Conservation (phyloP, 2,113 vertebrate genomes). For the Anhinga rufa region DNA sequence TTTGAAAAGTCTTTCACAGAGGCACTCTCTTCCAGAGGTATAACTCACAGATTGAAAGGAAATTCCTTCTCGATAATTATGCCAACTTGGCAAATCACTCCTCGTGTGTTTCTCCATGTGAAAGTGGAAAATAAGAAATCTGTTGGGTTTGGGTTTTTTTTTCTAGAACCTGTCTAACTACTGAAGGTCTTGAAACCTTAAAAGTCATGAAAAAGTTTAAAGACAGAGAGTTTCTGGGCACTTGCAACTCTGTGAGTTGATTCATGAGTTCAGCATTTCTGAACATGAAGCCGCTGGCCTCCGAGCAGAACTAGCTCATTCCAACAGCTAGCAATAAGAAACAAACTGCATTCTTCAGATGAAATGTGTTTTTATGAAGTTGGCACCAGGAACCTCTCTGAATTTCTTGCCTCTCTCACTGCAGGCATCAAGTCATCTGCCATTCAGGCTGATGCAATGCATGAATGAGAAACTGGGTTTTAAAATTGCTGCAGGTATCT, state of each 20-base stretch:
- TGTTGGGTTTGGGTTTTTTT: not conserved
- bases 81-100: not conserved
- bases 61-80: not conserved
- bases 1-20: not conserved
- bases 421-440: not conserved
- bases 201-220: not conserved
- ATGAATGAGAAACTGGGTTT: not conserved
- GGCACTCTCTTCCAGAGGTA: not conserved
- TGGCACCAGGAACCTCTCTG: not conserved
- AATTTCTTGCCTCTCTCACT: not conserved
- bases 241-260: not conserved
- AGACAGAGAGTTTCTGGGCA: not conserved
- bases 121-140: not conserved
- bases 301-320: not conserved
- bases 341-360: not conserved
- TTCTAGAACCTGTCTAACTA: not conserved
- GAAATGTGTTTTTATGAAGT: conserved; percentile 16
- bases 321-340: not conserved
- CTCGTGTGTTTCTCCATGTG: not conserved
- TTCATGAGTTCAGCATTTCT: not conserved
- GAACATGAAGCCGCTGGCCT: not conserved
- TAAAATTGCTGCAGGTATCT: not conserved
- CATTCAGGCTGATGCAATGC: not conserved
- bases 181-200: not conserved
- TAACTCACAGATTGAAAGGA: not conserved